Base-by-base conservation (phyloP, 2,113 vertebrate species). In the Tiliqua scincoides region DNA sequence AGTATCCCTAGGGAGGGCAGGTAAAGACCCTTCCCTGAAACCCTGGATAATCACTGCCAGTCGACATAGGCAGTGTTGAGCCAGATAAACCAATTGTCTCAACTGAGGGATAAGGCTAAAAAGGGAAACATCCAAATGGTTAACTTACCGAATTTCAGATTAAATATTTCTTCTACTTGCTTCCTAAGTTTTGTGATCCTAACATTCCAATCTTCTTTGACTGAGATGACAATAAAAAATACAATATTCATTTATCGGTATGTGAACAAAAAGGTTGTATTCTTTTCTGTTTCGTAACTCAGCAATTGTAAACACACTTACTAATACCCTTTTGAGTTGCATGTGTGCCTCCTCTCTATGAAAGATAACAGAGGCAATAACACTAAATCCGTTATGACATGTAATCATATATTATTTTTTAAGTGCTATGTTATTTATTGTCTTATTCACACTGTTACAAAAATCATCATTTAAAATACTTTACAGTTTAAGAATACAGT, bases 81-180 rank as follows among this genome's bases (percentile, higher is more conserved):
- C 43, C 8, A 48, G 43, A 48, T 48, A 8, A 48, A 48, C 43
- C 43, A 48, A 48, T 48, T 8, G 43, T 48, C 43, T 48, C 43
- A 48, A n/a, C n/a, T n/a, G n/a, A n/a, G n/a, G n/a, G n/a, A n/a
- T n/a, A n/a, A n/a, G n/a, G n/a, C n/a, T n/a, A n/a, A n/a, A n/a
- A n/a, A 4, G 8, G 43, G 43, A 8, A n/a, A 52, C 14, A 54
- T 63, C 17, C 5, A 52, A 37, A 70, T 1, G 30, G 17, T 40
- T 25, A 78, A 92, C 95, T 94, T 91, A 97, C 97, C 97, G 89
- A 97, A 97, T 89, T 97, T 97, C 23, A 74, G n/a, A 89, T 95
- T 96, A 92, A 97, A 97, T 89, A 97, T 95, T 81, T 97, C 97
- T 86, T 97, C 97, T 73, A 97, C 97, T 89, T 97, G 90, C 57